phyloP scores from a whole-genome alignment of 1,140 invertebrate species.

The Panagrolaimus sp. region DNA sequence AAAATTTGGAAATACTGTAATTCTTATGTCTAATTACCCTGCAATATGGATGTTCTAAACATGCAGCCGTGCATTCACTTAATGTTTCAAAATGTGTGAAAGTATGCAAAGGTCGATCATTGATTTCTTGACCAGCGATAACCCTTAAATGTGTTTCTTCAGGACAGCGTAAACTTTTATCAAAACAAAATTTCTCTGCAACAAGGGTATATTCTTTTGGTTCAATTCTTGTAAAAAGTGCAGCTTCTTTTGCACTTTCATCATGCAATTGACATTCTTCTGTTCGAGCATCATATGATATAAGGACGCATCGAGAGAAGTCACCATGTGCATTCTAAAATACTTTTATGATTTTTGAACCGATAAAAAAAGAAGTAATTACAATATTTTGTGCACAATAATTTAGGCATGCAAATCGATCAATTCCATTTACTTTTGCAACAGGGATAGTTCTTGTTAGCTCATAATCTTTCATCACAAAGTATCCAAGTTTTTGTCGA shows the following conservation, averaged over 20 bases:
- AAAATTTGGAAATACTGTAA: background rate
- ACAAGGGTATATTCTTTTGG: background rate
- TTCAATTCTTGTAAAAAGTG: constrained; percentile 22
- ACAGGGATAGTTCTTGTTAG: background rate
- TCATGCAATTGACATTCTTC: constrained; percentile 25
- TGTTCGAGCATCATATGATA: constrained; percentile 17
- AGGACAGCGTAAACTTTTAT: constrained; percentile 15
- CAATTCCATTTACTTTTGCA: constrained; percentile 21
- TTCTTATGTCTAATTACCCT: too few species aligned
- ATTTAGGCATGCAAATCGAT: constrained; percentile 31
- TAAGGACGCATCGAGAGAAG: constrained; percentile 15
- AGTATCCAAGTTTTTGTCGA: constrained; percentile 29
- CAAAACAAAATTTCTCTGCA: constrained; percentile 24
- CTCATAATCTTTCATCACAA: constrained; percentile 20
- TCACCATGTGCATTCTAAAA: constrained; percentile 26
- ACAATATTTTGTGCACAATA: constrained; percentile 36
- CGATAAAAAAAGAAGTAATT: constrained; percentile 18
- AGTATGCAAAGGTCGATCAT: constrained; percentile 6
- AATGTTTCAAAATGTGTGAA: background rate
- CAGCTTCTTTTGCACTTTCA: constrained; percentile 24
- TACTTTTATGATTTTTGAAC: constrained; percentile 4
- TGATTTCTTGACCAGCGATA: background rate
- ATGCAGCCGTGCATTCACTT: background rate
- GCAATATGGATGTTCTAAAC: background rate
- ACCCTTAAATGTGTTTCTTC: constrained; percentile 4